Conservation (phyloP, 2,113 vertebrate species). For the Corythornis vintsioides region DNA sequence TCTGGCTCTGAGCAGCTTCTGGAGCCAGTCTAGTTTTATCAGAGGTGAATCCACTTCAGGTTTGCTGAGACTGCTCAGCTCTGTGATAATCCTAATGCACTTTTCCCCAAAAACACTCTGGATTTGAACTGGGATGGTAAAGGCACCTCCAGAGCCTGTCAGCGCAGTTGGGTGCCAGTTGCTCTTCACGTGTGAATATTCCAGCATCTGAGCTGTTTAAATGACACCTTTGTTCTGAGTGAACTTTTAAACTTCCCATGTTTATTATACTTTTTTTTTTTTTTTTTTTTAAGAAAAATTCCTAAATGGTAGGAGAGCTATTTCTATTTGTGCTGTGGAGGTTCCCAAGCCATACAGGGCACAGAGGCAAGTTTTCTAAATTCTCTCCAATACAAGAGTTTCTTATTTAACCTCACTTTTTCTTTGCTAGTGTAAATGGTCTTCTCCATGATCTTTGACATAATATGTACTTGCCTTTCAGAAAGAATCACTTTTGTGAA, state of each 20-base stretch:
- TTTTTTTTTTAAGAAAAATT: not conserved
- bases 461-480: conserved; percentile 51
- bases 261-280: conserved; percentile 20
- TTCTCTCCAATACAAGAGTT: conserved; percentile 8
- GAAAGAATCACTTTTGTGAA: conserved; percentile 68
- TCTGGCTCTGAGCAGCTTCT: not conserved
- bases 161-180: not conserved
- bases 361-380: conserved; percentile 5
- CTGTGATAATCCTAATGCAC: not conserved
- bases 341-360: not conserved
- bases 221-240: conserved; percentile 50
- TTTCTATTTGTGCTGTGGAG: not conserved
- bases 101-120: not conserved
- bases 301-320: not conserved
- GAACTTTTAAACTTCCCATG: conserved; percentile 54
- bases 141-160: not conserved
- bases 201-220: conserved; percentile 20
- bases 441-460: conserved; percentile 6
- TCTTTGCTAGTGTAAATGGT: not conserved
- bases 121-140: not conserved
- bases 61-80: not conserved
- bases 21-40: not conserved
- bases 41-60: not conserved
- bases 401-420: not conserved
- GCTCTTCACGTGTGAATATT: not conserved